Evolutionary conservation across 2,797 vertebrate genomes (phyloP), one percentile per base, ranked within the genome.

Genomic region (Sarcophilus harrisii): DNA sequence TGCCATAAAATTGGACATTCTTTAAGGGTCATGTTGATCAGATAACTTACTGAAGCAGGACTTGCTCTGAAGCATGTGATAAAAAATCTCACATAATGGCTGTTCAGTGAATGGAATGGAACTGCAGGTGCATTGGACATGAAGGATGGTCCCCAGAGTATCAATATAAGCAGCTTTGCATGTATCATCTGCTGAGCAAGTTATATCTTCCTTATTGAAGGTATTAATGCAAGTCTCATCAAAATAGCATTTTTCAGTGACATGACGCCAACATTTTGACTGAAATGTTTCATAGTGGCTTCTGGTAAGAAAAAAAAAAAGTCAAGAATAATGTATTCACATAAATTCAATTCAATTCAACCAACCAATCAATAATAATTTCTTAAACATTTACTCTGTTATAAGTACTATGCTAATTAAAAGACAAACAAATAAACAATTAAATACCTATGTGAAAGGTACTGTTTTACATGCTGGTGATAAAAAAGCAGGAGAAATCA

Each of bases 101-200:
- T 99, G 98, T 94, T 99, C 98, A 0, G 30, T 2, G 0, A 94
- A 96, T 45, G 97, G 92, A 18, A 98, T 1, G 32, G 98, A 96
- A 92, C 98, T 97, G 95, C 99, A 99, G 16, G 98, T 98, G 93
- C 99, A 99, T 0, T 98, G 98, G 9, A 96, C 90, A 30, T 99
- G 99, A 91, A 99, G 99, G 28, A 98, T 8, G 0, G 99, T 99
- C 60, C 99, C 99, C 94, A 99, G 97, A 60, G 96, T 99, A 60
- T 97, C 98, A 14, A 99, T 54, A 89, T 99, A 99, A 87, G 99
- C 99, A 28, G 58, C 98, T 98, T 96, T 99, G 98, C 99, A 99
- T 52, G 98, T 99, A 30, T 98, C 1, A 0, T 98, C 98, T 91
- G 97, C 98, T 18, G 99, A 99, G 57, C 99, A 99, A 55, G 98